phyloP scores from a whole-genome alignment of 2,888 invertebrate genomes.

The Teleogryllus oceanicus region DNA sequence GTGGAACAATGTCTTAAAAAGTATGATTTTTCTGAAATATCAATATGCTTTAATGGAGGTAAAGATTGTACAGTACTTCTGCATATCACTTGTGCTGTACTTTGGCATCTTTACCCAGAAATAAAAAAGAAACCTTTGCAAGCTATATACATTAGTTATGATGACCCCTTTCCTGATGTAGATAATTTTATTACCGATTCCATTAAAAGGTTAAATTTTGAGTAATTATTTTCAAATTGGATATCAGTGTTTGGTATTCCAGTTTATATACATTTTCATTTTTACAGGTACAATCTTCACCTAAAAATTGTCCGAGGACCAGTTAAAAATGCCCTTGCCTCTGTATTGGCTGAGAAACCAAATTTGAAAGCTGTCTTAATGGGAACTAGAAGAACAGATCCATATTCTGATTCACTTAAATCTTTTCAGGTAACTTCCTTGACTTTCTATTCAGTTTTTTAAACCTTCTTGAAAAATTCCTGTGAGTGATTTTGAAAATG shows the following conservation, averaged over 20 bases:
- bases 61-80: constrained; percentile 96
- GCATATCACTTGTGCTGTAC: constrained; percentile 60
- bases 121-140: constrained; percentile 49
- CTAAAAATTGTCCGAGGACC: constrained; percentile 64
- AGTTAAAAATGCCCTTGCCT: constrained; percentile 67
- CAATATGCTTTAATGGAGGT: constrained; percentile 95
- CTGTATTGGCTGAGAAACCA: constrained; percentile 56
- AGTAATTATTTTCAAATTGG: constrained; percentile 18
- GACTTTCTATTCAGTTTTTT: not conserved
- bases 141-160: constrained; percentile 76
- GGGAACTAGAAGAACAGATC: constrained; percentile 89
- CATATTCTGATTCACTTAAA: constrained; percentile 65
- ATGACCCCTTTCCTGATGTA: constrained; percentile 75
- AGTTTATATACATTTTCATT: constrained; percentile 31
- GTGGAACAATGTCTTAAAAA: constrained; percentile 58
- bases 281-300: constrained; percentile 63
- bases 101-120: constrained; percentile 41
- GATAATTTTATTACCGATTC: constrained; percentile 70
- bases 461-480: no score
- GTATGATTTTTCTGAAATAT: constrained; percentile 71
- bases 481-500: no score
- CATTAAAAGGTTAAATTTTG: constrained; percentile 49
- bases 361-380: constrained; percentile 80
- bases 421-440: constrained; percentile 61
- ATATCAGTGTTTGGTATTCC: not conserved